Conservation (phyloP, 1,140 invertebrate species). For the Cherax quadricarinatus region DNA sequence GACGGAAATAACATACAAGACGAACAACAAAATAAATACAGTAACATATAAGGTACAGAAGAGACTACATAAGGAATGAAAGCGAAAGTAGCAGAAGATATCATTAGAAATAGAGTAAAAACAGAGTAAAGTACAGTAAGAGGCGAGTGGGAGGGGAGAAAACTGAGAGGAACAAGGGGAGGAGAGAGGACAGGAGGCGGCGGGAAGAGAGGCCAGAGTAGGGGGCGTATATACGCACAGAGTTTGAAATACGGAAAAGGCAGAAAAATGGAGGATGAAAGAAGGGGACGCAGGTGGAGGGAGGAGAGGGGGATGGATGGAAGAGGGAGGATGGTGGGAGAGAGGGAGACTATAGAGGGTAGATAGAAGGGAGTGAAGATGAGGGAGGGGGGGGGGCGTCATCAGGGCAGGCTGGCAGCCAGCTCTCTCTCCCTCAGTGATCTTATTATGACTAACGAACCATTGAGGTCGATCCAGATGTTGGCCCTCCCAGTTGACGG, state of each 20-base stretch:
- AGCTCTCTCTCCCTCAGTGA: slow-evolving; percentile 35
- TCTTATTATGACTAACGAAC: slow-evolving; percentile 54
- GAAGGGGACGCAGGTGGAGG: background rate
- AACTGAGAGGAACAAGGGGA: background rate
- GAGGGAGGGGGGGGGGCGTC: background rate
- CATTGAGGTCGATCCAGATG: slow-evolving; percentile 57
- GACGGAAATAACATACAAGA: background rate
- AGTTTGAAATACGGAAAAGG: too few relatives aligned
- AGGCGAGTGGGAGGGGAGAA: background rate
- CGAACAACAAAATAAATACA: background rate
- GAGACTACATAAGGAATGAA: background rate
- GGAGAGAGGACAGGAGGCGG: background rate
- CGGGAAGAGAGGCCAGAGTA: background rate
- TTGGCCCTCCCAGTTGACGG: slow-evolving; percentile 21
- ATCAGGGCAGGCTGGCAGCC: background rate
- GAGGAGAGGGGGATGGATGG: background rate
- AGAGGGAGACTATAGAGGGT: background rate
- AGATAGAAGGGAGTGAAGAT: background rate
- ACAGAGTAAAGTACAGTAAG: too few relatives aligned
- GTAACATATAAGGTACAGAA: background rate
- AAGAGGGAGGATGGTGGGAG: background rate
- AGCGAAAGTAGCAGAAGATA: too few relatives aligned
- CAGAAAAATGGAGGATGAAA: background rate
- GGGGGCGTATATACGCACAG: background rate
- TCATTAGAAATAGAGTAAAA: too few relatives aligned